Evolutionary conservation across 1,140 invertebrate species (phyloP).

Genomic region (Globodera ellingtonae): DNA sequence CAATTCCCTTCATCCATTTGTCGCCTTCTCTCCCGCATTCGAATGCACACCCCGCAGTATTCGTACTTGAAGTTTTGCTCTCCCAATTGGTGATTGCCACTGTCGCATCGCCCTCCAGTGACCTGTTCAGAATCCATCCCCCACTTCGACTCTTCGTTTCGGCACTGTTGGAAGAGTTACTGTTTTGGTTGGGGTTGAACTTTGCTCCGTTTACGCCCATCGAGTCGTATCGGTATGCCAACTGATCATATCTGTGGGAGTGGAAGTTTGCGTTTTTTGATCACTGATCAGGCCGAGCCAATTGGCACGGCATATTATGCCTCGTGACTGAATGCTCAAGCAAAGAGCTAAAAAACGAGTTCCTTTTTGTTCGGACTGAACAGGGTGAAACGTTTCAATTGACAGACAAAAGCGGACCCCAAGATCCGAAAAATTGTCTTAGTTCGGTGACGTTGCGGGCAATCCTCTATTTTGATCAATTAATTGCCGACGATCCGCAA

Average conservation of each 20-base stretch:
- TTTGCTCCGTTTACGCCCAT: neutral
- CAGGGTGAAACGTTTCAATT: too few species aligned
- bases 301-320: neutral
- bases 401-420: too few species aligned
- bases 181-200: neutral
- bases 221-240: neutral
- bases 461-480: too few species aligned
- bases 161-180: neutral
- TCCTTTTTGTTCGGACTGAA: too few species aligned
- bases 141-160: neutral
- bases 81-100: slow-evolving; percentile 1
- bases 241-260: neutral
- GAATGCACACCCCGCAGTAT: too few species aligned
- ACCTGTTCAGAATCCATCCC: neutral
- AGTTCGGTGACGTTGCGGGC: too few species aligned
- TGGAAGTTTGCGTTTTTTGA: neutral
- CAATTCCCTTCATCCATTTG: too few species aligned
- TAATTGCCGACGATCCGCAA: too few species aligned
- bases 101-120: neutral
- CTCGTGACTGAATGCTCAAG: neutral
- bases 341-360: too few species aligned
- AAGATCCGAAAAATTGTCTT: too few species aligned
- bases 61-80: neutral
- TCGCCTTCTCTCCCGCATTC: too few species aligned
- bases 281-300: neutral